Percentiles rank a stretch among this genome's conserved stretches.
Conservation (phyloP, 2,113 vertebrate genomes). For the Pelecanus crispus region DNA sequence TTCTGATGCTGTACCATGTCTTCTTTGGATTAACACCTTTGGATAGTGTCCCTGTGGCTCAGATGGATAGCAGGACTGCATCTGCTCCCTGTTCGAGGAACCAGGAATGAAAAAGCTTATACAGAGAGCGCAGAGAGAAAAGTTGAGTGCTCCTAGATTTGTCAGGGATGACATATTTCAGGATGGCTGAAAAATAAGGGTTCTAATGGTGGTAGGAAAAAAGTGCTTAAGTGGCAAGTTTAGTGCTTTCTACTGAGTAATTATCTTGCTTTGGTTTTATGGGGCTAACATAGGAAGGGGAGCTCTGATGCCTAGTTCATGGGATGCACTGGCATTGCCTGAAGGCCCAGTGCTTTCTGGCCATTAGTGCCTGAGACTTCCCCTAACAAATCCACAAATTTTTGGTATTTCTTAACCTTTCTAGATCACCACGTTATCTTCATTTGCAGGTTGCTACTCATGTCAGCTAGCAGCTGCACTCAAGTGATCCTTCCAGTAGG, state of each 20-base stretch:
- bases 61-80: neutral
- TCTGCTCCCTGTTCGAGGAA: neutral
- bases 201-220: neutral
- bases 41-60: neutral
- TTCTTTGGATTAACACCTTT: constrained; percentile 43
- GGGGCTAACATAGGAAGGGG: neutral
- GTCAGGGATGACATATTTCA: neutral
- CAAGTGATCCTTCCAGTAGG: neutral
- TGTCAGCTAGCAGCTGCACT: neutral
- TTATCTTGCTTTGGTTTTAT: neutral
- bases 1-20: constrained; percentile 2
- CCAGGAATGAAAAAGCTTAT: neutral
- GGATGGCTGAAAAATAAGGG: neutral
- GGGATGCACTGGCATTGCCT: neutral
- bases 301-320: neutral
- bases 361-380: neutral
- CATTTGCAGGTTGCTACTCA: neutral
- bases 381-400: neutral
- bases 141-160: neutral
- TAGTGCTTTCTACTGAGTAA: neutral
- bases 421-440: neutral
- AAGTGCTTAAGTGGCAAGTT: neutral
- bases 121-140: neutral
- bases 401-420: neutral
- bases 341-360: neutral